A percentile compares a stretch with the other conserved stretches of the same genome.
These are phyloP conservation scores for Phrynocephalus guinanensis DNA, from an alignment of 2,797 vertebrate species.

Conservation along the genomic window DNA sequence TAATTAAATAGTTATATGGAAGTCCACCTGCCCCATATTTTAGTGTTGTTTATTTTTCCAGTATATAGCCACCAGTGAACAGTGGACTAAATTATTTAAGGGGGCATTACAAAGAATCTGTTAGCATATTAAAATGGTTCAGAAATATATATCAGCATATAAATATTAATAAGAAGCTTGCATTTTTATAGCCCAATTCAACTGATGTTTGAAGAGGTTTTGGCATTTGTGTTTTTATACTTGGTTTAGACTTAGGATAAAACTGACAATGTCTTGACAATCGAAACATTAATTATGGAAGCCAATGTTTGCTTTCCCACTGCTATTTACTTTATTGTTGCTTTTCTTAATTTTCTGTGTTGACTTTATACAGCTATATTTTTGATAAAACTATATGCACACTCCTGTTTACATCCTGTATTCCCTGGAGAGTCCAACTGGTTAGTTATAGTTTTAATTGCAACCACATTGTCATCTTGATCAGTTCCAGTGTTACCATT, in stretches of 20 bases:
- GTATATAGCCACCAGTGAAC: constrained; percentile 64
- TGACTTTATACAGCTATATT: neutral
- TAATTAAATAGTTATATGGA: constrained; percentile 69
- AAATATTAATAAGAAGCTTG: constrained; percentile 69
- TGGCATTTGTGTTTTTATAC: constrained; percentile 31
- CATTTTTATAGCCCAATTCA: constrained; percentile 49
- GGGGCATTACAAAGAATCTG: constrained; percentile 51
- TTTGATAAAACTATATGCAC: neutral
- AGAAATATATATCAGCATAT: constrained; percentile 72
- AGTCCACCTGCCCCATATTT: constrained; percentile 63
- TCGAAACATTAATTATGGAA: constrained; percentile 34
- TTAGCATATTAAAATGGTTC: constrained; percentile 68
- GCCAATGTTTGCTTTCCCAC: neutral
- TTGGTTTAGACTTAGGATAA: constrained; percentile 42
- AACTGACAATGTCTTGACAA: neutral
- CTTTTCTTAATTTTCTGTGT: neutral
- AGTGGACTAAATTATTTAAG: constrained; percentile 72
- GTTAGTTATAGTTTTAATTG: neutral
- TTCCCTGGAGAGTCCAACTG: neutral
- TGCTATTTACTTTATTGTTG: neutral
- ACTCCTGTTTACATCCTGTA: neutral
- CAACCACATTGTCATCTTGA: neutral
- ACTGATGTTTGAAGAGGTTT: constrained; percentile 52
- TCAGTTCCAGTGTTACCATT: no score
- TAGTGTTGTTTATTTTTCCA: constrained; percentile 63